Percentiles rank a stretch among this genome's conserved stretches.
phyloP scores from a whole-genome alignment of 2,113 vertebrate species.

The Bagarius yarrelli region DNA sequence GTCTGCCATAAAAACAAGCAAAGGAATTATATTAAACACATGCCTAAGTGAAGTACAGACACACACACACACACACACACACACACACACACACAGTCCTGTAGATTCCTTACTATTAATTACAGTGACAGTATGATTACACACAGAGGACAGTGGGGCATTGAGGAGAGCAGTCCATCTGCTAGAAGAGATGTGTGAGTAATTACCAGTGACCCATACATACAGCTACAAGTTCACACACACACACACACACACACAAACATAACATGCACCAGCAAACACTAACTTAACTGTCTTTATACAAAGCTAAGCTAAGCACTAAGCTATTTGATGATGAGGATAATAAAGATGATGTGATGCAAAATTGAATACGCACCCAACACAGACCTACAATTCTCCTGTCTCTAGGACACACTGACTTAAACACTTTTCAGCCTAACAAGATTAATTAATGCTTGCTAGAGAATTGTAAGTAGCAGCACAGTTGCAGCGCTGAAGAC shows the following conservation, averaged over 20 bases:
- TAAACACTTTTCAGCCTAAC: constrained; percentile 65
- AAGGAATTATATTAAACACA: neutral
- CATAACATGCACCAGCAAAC: neutral
- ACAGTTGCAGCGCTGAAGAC: constrained; percentile 54
- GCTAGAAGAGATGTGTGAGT: constrained; percentile 52
- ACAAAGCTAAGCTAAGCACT: no score
- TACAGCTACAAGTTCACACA: neutral
- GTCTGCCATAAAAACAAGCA: constrained; percentile 23
- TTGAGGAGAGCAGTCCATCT: constrained; percentile 43
- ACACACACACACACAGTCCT: constrained; percentile 29
- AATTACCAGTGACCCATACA: constrained; percentile 45
- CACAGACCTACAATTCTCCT: constrained; percentile 24
- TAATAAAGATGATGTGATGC: no score
- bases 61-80: constrained; percentile 9
- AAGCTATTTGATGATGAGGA: no score
- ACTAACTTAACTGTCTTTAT: neutral
- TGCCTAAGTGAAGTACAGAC: neutral
- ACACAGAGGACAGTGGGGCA: constrained; percentile 30
- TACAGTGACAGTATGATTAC: constrained; percentile 30
- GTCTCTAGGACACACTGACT: constrained; percentile 64
- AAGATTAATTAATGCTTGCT: constrained; percentile 67
- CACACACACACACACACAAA: neutral
- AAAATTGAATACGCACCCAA: neutral
- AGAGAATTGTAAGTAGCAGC: constrained; percentile 63
- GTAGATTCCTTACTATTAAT: constrained; percentile 34